Evolutionary conservation across 1,140 invertebrate species (phyloP).

Genomic region (Ips typographus): DNA sequence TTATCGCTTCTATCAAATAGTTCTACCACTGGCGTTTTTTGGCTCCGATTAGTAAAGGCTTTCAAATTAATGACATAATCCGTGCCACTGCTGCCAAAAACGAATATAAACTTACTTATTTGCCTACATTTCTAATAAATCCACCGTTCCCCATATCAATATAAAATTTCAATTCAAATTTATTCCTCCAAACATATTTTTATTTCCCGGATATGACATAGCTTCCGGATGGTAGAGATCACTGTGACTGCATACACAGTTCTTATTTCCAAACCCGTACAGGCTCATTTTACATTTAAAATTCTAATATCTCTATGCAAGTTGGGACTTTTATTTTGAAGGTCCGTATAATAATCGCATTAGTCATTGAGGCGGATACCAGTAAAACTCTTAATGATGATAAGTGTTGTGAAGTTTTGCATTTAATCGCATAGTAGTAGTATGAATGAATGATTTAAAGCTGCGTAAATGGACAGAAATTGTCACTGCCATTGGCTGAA

Average conservation of each 20-base stretch:
- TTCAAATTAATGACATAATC: slow-evolving; percentile 10
- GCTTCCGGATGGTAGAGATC: slow-evolving; percentile 12
- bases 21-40: slow-evolving; percentile 13
- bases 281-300: background rate
- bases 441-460: too few species aligned
- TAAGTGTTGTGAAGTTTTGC: background rate
- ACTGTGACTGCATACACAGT: slow-evolving; percentile 12
- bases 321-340: background rate
- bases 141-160: slow-evolving; percentile 7
- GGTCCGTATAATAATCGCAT: background rate
- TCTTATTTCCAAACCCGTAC: background rate
- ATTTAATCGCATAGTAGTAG: background rate
- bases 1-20: slow-evolving; percentile 30
- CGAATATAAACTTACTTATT: background rate
- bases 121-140: slow-evolving; percentile 2
- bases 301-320: background rate
- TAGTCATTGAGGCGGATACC: background rate
- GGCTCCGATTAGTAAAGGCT: background rate
- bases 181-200: slow-evolving; percentile 18
- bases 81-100: background rate
- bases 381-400: slow-evolving; percentile 1
- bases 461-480: too few species aligned
- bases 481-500: too few species aligned
- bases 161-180: slow-evolving; percentile 23
- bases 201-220: slow-evolving; percentile 17